phyloP scores from a whole-genome alignment of 2,797 vertebrate species.

The Notamacropus eugenii region DNA sequence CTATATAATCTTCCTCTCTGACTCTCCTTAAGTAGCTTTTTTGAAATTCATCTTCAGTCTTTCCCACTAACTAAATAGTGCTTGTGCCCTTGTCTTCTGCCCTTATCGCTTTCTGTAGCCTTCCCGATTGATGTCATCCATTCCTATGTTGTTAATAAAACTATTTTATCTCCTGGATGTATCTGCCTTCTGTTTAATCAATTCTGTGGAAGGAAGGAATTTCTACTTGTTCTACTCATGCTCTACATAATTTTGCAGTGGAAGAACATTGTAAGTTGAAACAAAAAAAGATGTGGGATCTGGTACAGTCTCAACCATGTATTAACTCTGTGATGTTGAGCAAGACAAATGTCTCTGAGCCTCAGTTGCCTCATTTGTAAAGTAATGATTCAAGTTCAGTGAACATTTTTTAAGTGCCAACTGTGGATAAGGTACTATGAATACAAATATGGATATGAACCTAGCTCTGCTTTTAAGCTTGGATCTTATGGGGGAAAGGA shows the following conservation, averaged over 20 bases:
- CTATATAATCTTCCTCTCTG: not conserved
- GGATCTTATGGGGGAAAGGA: not conserved
- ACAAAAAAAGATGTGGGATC: slow-evolving; percentile 1
- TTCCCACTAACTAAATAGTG: not conserved
- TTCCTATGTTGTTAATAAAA: not conserved
- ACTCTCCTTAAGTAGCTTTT: not conserved
- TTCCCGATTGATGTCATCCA: not conserved
- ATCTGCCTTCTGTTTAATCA: not conserved
- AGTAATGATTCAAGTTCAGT: slow-evolving; percentile 16
- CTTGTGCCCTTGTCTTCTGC: not conserved
- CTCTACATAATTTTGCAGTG: not conserved
- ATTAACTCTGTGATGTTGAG: slow-evolving; percentile 27
- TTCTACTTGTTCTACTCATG: not conserved
- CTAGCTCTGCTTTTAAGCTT: not conserved
- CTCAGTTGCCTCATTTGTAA: slow-evolving; percentile 30
- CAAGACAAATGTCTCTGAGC: slow-evolving; percentile 16
- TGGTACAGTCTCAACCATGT: slow-evolving; percentile 20
- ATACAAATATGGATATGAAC: not conserved
- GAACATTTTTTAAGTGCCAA: not conserved
- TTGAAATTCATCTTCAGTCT: not conserved
- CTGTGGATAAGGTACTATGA: not conserved
- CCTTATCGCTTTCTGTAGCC: not conserved
- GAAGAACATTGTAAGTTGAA: not conserved
- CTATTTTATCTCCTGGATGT: not conserved
- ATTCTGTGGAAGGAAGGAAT: not conserved